Evolutionary conservation across 2,888 invertebrate genomes (phyloP), one percentile per base, ranked within the genome.

Genomic region (Malthinus seriepunctatus): DNA sequence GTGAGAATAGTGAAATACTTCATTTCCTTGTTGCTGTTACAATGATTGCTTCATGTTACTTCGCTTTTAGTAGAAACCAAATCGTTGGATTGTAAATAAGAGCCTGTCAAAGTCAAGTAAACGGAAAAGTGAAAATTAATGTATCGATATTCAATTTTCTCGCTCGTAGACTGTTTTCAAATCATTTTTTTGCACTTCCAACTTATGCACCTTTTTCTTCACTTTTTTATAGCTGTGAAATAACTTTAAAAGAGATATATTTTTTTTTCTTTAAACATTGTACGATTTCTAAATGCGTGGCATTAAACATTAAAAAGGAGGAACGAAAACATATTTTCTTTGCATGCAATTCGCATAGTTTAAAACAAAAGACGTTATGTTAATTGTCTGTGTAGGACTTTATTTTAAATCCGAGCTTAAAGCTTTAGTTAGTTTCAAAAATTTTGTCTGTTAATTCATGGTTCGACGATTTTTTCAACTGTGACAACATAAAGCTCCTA

Each of bases 261-360:
- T 15, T 42, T 42, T 14, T 42, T 42, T 42, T 15, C 8, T 42
- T 42, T 39, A 11, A 39, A 23, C 15, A 3, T 9, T 39, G 32
- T 45, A 48, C 54, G 35, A 58, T 56, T 53, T 49, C 47, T 51
- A 56, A 60, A 56, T 56, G 52, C 54, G 51, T 57, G 62, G 62
- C 62, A 64, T 62, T 60, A 57, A 52, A 62, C 62, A 64, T 64
- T 63, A 60, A 59, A 50, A 39, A 55, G 42, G 46, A 47, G 48
- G 52, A 38, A 42, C 55, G 38, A 51, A 50, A 47, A 51, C 61
- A 58, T 57, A 51, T 60, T 62, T 52, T 46, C 38, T 49, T 47
- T 32, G 15, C 46, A 44, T 51, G 48, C 55, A 60, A 55, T 60
- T 63, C 63, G 52, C 57, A 60, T 53, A 46, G 39, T 50, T 35